phyloP scores from a whole-genome alignment of 2,113 vertebrate genomes.

The Phyllostomus discolor region DNA sequence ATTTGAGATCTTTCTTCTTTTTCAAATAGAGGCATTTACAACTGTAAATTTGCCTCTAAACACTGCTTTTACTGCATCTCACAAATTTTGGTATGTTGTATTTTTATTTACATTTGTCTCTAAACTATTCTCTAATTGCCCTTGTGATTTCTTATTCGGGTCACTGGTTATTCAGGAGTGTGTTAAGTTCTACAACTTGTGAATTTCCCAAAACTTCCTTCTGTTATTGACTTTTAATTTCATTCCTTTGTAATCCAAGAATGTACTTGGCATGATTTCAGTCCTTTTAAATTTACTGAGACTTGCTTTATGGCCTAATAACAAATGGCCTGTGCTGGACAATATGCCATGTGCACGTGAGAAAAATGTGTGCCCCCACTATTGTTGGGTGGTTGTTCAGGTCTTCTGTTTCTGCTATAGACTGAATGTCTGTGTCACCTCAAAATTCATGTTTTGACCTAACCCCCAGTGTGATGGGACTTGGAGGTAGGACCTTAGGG shows the following conservation, averaged over 20 bases:
- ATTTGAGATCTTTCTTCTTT: slow-evolving; percentile 28
- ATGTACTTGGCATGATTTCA: slow-evolving; percentile 27
- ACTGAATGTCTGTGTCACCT: not conserved
- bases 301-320: slow-evolving; percentile 3
- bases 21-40: not conserved
- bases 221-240: slow-evolving; percentile 42
- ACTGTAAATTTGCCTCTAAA: not conserved
- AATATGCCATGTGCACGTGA: slow-evolving; percentile 4
- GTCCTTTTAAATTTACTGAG: slow-evolving; percentile 15
- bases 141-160: slow-evolving; percentile 15
- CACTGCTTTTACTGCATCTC: slow-evolving; percentile 9
- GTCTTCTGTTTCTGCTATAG: slow-evolving; percentile 6
- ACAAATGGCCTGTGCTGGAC: not conserved
- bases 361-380: not conserved
- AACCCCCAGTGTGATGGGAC: not conserved
- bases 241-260: not conserved
- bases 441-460: not conserved
- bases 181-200: not conserved
- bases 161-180: slow-evolving; percentile 5
- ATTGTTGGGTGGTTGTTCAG: not conserved
- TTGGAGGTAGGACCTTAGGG: not conserved
- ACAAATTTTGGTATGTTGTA: slow-evolving; percentile 10
- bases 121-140: slow-evolving; percentile 26
- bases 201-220: slow-evolving; percentile 25
- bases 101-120: slow-evolving; percentile 18